These are phyloP conservation scores for Clinocottus analis DNA, from an alignment of 2,113 vertebrate genomes.

Conservation along the genomic window DNA sequence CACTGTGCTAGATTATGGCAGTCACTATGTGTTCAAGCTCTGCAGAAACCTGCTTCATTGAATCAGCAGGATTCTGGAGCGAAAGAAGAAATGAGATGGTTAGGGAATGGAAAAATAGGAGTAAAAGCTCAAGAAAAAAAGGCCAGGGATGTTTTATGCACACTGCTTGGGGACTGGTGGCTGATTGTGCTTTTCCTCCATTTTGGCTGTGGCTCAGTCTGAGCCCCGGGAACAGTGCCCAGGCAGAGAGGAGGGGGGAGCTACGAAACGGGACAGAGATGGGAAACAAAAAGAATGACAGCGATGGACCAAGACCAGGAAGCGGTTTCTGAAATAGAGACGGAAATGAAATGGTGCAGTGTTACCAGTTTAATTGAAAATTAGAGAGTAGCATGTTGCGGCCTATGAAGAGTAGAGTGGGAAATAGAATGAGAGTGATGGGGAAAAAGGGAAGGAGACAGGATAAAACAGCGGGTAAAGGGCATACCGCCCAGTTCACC, in stretches of 20 bases:
- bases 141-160: constrained; percentile 61
- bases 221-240: constrained; percentile 74
- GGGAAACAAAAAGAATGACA: constrained; percentile 72
- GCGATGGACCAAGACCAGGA: constrained; percentile 70
- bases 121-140: constrained; percentile 57
- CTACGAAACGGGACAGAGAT: constrained; percentile 66
- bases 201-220: constrained; percentile 77
- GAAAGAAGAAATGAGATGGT: constrained; percentile 33
- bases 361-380: constrained; percentile 70
- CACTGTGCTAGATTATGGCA: constrained; percentile 6
- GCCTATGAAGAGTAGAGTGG: constrained; percentile 55
- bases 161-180: constrained; percentile 68
- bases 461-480: constrained; percentile 71
- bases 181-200: constrained; percentile 82
- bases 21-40: constrained; percentile 17
- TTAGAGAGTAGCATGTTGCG: constrained; percentile 55
- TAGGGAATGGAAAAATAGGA: constrained; percentile 43
- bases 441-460: constrained; percentile 56
- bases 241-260: constrained; percentile 58
- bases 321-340: constrained; percentile 72
- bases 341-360: constrained; percentile 71
- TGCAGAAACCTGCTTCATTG: constrained; percentile 36
- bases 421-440: constrained; percentile 56
- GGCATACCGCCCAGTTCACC: constrained; percentile 74
- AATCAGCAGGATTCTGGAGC: constrained; percentile 35